Base-by-base conservation (phyloP, 2,888 invertebrate genomes). In the Catocala sponsa region DNA sequence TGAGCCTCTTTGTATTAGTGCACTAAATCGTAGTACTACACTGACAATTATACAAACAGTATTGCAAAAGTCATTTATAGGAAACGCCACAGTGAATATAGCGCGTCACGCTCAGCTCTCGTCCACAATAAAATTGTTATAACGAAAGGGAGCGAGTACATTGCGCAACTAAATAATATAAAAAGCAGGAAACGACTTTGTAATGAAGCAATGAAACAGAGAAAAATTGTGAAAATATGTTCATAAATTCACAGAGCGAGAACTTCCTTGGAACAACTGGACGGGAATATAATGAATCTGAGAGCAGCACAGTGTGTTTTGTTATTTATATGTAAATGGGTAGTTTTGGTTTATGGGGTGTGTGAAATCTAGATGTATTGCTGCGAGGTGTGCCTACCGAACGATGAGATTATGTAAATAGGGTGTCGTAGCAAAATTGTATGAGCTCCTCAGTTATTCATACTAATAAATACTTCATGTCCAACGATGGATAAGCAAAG, bases 81-180 rank as follows among this genome's bases (percentile, higher is more conserved):
- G 65, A 68, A 42, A 49, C 54, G 74, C 71, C 76, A 78, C 74
- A 71, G 35, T 54, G 35, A 41, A 15, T 33, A 51, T 59, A 15
- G 53, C 52, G 72, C 74, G 84, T 83, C 81, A 84, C 78, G 81
- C 79, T 65, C 72, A n/a, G 44, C 65, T 72, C 78, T 76, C 80
- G 77, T 66, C 62, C 64, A 71, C 71, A 68, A 62, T 61, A 63
- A 68, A 73, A 75, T 75, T 70, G 77, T 62, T 59, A 64, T 73
- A 73, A 65, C 59, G 73, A 73, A 75, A 77, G 77, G 64, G 66
- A 77, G 77, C 64, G 66, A 71, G 55, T 69, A 68, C 65, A 67
- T 75, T 75, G 66, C 68, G 65, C 58, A 72, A 74, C 59, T 54
- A 55, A 51, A 15, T 54, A 61, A 55, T 54, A 53, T 47, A 55